Evolutionary conservation across 2,888 invertebrate species (phyloP).

Genomic region (Harpalus rubripes): DNA sequence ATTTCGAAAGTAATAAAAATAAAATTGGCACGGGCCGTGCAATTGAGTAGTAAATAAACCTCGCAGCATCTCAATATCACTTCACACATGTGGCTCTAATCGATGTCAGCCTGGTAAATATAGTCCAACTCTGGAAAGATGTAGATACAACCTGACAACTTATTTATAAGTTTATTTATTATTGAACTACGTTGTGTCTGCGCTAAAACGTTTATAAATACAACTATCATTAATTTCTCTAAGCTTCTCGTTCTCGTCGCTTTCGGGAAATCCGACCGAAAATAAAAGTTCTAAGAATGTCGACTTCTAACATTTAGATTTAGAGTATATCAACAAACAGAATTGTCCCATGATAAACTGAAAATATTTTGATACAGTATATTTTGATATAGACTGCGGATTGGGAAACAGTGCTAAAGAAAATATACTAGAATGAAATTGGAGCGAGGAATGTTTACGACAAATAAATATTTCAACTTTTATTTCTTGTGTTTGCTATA

Average conservation of each 20-base stretch:
- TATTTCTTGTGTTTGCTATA: too few species aligned
- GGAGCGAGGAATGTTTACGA: neutral
- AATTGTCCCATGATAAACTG: constrained; percentile 1
- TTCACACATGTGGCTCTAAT: constrained; percentile 27
- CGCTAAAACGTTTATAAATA: constrained; percentile 47
- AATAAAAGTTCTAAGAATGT: constrained; percentile 26
- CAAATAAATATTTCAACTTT: too few species aligned
- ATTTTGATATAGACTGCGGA: neutral
- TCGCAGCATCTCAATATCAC: neutral
- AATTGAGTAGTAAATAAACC: constrained; percentile 29
- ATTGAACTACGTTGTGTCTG: constrained; percentile 39
- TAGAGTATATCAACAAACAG: neutral
- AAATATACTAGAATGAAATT: constrained; percentile 4
- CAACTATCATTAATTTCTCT: constrained; percentile 45
- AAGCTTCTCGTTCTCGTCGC: neutral
- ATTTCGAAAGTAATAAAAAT: constrained; percentile 38
- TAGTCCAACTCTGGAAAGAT: constrained; percentile 6
- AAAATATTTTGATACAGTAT: neutral
- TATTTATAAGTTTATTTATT: constrained; percentile 54
- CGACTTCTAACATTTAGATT: constrained; percentile 14
- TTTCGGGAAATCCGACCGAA: constrained; percentile 20
- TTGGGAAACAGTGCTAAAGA: neutral
- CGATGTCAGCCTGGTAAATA: constrained; percentile 38
- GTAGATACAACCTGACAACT: constrained; percentile 17
- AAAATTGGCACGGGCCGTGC: constrained; percentile 4